Evolutionary conservation across 2,113 vertebrate species (phyloP).

Genomic region (Proterorhinus semilunaris): DNA sequence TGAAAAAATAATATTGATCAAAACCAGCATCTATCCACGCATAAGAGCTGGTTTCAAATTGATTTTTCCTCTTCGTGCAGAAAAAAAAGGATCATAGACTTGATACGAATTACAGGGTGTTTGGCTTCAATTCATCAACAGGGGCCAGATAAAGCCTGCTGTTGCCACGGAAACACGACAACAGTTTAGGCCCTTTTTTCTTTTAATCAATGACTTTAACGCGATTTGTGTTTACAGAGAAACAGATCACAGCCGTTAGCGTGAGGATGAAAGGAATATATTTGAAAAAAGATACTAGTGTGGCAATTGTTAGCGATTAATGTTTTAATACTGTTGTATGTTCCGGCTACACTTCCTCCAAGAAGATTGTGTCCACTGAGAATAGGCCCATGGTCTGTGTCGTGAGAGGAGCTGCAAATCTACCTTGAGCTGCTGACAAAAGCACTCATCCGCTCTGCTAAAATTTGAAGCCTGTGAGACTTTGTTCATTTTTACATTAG

Average conservation of each 20-base stretch:
- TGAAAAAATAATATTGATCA: constrained; percentile 78
- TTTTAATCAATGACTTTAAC: constrained; percentile 90
- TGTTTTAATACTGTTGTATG: no score
- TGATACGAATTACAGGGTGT: constrained; percentile 86
- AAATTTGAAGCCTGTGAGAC: no score
- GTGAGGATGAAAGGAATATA: constrained; percentile 4
- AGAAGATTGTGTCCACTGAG: no score
- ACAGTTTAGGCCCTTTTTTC: constrained; percentile 83
- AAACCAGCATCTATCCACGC: constrained; percentile 70
- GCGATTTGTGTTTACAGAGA: constrained; percentile 76
- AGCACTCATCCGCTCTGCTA: background rate
- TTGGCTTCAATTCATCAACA: constrained; percentile 87
- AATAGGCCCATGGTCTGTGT: no score
- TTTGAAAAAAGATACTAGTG: constrained; percentile 24
- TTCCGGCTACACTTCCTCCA: background rate
- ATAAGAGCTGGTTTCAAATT: constrained; percentile 75
- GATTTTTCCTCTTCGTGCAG: constrained; percentile 75
- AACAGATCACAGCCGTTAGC: constrained; percentile 55
- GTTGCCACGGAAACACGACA: constrained; percentile 87
- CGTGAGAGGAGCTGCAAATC: no score
- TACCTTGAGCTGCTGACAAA: background rate
- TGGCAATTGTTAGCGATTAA: background rate
- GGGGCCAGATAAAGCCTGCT: constrained; percentile 81
- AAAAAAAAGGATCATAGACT: constrained; percentile 73
- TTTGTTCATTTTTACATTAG: no score